Percentiles rank a stretch among this genome's conserved stretches.
These are phyloP conservation scores for Artibeus jamaicensis DNA, from an alignment of 2,797 vertebrate species.

Conservation along the genomic window DNA sequence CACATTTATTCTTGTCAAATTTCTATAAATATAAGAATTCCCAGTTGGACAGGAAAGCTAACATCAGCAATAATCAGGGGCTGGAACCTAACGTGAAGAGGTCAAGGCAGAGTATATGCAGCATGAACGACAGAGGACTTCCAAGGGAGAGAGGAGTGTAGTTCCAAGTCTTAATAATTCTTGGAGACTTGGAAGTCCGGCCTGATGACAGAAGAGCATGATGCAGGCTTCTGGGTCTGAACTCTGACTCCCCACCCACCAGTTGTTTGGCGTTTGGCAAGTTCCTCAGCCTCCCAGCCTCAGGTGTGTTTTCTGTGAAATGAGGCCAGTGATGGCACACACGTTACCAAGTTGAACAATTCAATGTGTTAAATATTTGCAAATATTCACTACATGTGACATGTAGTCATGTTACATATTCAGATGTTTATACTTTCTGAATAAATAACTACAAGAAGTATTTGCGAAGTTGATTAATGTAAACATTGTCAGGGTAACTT, in stretches of 20 bases:
- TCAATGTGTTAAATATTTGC: neutral
- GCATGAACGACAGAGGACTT: neutral
- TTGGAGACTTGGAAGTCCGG: too few relatives aligned
- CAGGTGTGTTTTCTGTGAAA: neutral
- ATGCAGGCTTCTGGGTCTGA: neutral
- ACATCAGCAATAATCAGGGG: neutral
- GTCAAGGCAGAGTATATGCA: neutral
- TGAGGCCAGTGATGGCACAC: neutral
- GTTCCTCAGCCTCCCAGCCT: neutral
- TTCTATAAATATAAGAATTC: neutral
- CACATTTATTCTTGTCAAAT: neutral
- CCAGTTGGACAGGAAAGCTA: neutral
- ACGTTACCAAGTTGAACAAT: neutral
- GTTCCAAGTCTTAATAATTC: too few relatives aligned
- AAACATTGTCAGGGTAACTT: neutral
- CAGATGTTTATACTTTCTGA: neutral
- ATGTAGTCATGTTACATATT: neutral
- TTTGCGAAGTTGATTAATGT: neutral
- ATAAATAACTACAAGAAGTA: neutral
- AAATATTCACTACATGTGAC: neutral
- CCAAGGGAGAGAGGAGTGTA: fast-evolving
- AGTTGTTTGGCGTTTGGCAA: neutral
- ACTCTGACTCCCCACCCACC: neutral
- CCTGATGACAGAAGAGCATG: neutral
- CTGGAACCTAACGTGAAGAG: neutral